Evolutionary conservation across 2,113 vertebrate species (phyloP).

Genomic region (Paraplagusia blochii): DNA sequence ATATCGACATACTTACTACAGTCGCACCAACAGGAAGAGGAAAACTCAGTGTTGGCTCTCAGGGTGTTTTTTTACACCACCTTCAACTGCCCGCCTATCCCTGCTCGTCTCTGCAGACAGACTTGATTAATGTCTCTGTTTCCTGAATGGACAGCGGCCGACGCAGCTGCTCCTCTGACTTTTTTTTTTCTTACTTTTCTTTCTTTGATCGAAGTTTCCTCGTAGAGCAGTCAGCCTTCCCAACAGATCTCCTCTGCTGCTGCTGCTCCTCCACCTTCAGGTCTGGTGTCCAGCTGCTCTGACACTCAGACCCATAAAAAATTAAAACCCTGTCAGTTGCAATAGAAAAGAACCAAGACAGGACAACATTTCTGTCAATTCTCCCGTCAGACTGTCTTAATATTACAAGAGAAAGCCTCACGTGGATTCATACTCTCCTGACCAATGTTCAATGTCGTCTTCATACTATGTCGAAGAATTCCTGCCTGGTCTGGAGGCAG

Average conservation of each 20-base stretch:
- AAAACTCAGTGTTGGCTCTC: background rate
- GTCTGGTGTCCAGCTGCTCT: conserved; percentile 72
- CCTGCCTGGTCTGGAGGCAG: too few relatives aligned
- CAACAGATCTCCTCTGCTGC: conserved; percentile 33
- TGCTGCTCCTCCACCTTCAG: conserved; percentile 8
- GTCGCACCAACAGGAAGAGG: conserved; percentile 6
- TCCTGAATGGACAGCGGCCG: conserved; percentile 48
- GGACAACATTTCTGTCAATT: background rate
- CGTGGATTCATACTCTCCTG: too few relatives aligned
- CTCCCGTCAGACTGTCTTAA: background rate
- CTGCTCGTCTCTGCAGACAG: conserved; percentile 27
- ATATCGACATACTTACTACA: too few relatives aligned
- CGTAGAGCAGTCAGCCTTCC: conserved; percentile 42
- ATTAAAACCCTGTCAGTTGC: background rate
- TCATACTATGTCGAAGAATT: too few relatives aligned
- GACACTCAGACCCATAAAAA: background rate
- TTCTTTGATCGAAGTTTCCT: conserved; percentile 24
- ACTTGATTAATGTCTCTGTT: conserved; percentile 58
- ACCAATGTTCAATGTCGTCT: too few relatives aligned
- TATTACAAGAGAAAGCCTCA: too few relatives aligned
- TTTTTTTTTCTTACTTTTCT: conserved; percentile 25
- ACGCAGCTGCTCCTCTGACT: conserved; percentile 1
- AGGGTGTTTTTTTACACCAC: conserved; percentile 28
- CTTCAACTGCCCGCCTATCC: conserved; percentile 22
- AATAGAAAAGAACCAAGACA: background rate